Conservation (phyloP, 2,113 vertebrate genomes). For the Enhydra lutris region DNA sequence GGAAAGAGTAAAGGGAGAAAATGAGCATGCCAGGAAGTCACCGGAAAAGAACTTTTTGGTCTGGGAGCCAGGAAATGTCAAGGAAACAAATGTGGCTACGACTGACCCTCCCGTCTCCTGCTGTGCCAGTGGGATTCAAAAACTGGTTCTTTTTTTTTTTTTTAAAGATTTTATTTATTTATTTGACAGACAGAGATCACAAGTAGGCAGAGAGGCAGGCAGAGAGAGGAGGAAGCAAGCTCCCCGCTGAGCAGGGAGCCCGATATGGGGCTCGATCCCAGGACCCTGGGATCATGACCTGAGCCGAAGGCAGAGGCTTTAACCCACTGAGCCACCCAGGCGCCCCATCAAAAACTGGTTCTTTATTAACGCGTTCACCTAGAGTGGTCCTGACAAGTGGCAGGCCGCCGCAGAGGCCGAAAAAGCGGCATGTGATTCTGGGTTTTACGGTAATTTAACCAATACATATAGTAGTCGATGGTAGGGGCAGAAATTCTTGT, state of each 20-base stretch:
- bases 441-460: not conserved
- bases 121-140: not conserved
- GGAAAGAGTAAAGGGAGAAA: not conserved
- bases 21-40: constrained; percentile 36
- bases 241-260: no score
- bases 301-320: no score
- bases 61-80: constrained; percentile 53
- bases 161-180: no score
- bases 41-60: constrained; percentile 20
- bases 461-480: not conserved
- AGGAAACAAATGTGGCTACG: constrained; percentile 12
- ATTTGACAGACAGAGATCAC: no score
- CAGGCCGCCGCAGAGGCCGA: not conserved
- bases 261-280: no score
- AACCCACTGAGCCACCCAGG: no score
- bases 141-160: not conserved
- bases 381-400: not conserved
- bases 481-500: constrained; percentile 36
- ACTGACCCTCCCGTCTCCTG: not conserved
- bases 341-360: not conserved
- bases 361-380: not conserved
- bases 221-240: no score
- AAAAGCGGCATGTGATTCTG: not conserved
- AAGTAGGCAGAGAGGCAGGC: no score
- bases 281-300: no score